Conservation (phyloP, 2,888 invertebrate genomes). For the Stenichneumon culpator region DNA sequence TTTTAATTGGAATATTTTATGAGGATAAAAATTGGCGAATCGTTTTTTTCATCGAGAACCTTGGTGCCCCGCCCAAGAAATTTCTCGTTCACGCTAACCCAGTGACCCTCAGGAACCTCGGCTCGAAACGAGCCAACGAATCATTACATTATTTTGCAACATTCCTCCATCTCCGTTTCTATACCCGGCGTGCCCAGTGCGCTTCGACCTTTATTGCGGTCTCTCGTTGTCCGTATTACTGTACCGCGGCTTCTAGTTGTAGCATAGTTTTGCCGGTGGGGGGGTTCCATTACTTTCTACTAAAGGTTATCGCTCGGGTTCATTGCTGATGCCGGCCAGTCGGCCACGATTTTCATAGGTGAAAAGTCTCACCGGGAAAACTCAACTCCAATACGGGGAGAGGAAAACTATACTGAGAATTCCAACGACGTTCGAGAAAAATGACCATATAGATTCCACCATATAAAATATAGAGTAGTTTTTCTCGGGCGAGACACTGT, state of each 20-base stretch:
- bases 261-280: conserved; percentile 32
- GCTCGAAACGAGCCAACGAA: conserved; percentile 54
- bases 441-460: background rate
- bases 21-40: conserved; percentile 47
- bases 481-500: too few relatives aligned
- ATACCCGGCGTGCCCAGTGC: conserved; percentile 59
- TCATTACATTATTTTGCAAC: conserved; percentile 71
- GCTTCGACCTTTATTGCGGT: conserved; percentile 69
- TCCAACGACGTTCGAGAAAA: background rate
- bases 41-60: conserved; percentile 50
- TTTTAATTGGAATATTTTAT: conserved; percentile 51
- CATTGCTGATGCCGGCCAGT: conserved; percentile 43
- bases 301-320: conserved; percentile 65
- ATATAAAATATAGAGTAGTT: too few relatives aligned
- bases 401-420: background rate
- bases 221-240: conserved; percentile 65
- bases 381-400: background rate
- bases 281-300: conserved; percentile 67
- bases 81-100: conserved; percentile 68
- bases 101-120: conserved; percentile 66
- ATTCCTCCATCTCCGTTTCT: conserved; percentile 56
- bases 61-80: conserved; percentile 64
- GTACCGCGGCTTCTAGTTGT: conserved; percentile 45
- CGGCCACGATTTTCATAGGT: conserved; percentile 38
- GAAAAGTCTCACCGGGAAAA: conserved; percentile 16